A percentile compares a stretch with the other conserved stretches of the same genome.
phyloP scores from a whole-genome alignment of 1,140 invertebrate species.

The Ectropis grisescens region DNA sequence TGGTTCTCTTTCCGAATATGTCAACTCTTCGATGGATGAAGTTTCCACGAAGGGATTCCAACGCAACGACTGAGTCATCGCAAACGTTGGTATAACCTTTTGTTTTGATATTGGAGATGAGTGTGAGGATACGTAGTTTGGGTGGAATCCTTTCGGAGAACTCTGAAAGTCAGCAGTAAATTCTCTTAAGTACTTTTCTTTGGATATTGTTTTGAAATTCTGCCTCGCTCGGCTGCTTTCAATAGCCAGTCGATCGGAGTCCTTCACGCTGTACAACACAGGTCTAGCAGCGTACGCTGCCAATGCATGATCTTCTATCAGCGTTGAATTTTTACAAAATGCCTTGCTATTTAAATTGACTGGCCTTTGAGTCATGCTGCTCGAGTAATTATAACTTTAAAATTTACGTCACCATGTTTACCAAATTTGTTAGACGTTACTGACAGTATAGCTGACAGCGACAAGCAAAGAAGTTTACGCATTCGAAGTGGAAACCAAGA shows the following conservation, averaged over 20 bases:
- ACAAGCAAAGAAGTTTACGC: too few relatives aligned
- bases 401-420: conserved; percentile 12
- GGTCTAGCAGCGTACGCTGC: conserved; percentile 5
- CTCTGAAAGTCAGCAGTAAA: conserved; percentile 18
- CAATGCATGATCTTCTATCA: neutral
- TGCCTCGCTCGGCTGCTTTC: conserved; percentile 17
- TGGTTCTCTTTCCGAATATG: conserved; percentile 2
- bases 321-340: too few relatives aligned
- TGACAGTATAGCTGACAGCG: too few relatives aligned
- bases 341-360: conserved; percentile 4
- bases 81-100: conserved; percentile 16
- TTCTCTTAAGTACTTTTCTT: too few relatives aligned
- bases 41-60: conserved; percentile 20
- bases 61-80: conserved; percentile 9
- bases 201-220: too few relatives aligned
- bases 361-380: conserved; percentile 4
- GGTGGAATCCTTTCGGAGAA: conserved; percentile 7
- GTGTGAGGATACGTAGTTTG: conserved; percentile 15
- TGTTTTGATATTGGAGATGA: neutral
- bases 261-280: conserved; percentile 15
- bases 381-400: conserved; percentile 4
- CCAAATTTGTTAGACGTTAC: too few relatives aligned
- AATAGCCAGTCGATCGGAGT: conserved; percentile 12
- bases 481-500: conserved; percentile 5
- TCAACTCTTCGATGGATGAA: conserved; percentile 5